These are phyloP conservation scores for Brachionus plicatilis DNA, from an alignment of 1,140 invertebrate species.

Conservation along the genomic window DNA sequence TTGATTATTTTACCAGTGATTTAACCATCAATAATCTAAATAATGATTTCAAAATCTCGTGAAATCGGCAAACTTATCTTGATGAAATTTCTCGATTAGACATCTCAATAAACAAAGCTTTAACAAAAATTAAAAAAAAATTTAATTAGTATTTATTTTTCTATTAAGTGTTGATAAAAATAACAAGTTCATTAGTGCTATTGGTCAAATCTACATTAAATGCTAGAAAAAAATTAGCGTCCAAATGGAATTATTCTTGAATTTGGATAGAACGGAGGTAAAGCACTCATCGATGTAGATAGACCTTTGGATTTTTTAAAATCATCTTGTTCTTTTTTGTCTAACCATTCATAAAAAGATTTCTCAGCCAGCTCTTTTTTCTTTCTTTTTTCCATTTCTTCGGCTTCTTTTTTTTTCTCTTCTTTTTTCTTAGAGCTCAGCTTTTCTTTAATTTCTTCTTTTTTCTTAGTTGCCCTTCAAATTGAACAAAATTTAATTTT, in stretches of 20 bases:
- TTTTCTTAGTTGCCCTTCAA: background rate
- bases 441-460: slow-evolving; percentile 28
- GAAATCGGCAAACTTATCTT: too few species aligned
- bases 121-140: too few species aligned
- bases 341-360: slow-evolving; percentile 27
- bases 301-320: background rate
- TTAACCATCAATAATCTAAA: too few species aligned
- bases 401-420: background rate
- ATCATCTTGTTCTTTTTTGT: slow-evolving; percentile 32
- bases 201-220: background rate
- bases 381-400: slow-evolving; percentile 20
- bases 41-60: too few species aligned
- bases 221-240: background rate
- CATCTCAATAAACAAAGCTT: background rate
- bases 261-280: slow-evolving; percentile 32
- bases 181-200: background rate
- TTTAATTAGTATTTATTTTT: background rate
- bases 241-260: slow-evolving; percentile 35
- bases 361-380: slow-evolving; percentile 2
- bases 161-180: background rate
- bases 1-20: too few species aligned
- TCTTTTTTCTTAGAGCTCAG: background rate
- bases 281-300: background rate
- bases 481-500: background rate
- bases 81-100: too few species aligned